Percentiles rank a stretch among this genome's conserved stretches.
These are phyloP conservation scores for Tipula unca DNA, from an alignment of 2,888 invertebrate species.

Conservation along the genomic window DNA sequence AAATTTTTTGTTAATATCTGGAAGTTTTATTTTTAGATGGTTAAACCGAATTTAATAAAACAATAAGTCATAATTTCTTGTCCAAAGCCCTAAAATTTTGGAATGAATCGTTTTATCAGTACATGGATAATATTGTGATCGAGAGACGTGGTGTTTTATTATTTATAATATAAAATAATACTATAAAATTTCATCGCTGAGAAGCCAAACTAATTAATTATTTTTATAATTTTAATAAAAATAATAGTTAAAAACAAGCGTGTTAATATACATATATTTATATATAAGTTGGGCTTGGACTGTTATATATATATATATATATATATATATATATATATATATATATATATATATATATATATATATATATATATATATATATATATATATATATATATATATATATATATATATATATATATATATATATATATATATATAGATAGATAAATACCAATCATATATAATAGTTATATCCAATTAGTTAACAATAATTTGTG, in stretches of 20 bases:
- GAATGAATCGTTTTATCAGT: background rate
- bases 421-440: no score
- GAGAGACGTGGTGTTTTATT: background rate
- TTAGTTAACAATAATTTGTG: background rate
- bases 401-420: background rate
- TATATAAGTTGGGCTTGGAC: background rate
- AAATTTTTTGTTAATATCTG: background rate
- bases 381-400: background rate
- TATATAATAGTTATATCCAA: background rate
- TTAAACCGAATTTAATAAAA: background rate
- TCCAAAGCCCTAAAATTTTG: background rate
- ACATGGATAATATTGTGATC: background rate
- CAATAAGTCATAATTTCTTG: background rate
- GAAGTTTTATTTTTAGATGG: background rate
- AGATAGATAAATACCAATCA: background rate
- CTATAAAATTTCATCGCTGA: background rate
- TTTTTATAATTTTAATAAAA: background rate
- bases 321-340: no score
- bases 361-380: background rate
- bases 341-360: no score
- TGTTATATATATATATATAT: background rate
- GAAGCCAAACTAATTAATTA: background rate
- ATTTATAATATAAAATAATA: background rate
- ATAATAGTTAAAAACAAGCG: background rate
- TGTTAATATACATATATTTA: background rate